A percentile compares a stretch with the other conserved stretches of the same genome.
These are phyloP conservation scores for Clarias batrachus DNA, from an alignment of 2,113 vertebrate genomes.

Conservation along the genomic window DNA sequence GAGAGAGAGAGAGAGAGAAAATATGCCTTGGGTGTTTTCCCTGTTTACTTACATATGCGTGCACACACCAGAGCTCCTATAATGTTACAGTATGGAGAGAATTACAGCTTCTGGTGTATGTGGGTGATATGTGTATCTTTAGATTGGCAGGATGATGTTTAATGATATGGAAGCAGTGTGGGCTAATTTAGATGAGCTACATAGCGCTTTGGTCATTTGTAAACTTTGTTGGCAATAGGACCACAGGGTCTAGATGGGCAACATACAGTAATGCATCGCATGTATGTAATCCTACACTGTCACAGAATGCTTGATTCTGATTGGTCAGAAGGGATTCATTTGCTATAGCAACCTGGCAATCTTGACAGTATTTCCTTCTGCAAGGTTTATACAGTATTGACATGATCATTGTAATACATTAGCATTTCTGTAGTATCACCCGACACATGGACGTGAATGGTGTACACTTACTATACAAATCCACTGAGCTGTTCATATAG, in stretches of 20 bases:
- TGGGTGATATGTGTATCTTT: background rate
- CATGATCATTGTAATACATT: background rate
- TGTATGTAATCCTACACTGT: constrained; percentile 3
- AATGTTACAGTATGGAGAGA: constrained; percentile 3
- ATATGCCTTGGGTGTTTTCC: constrained; percentile 49
- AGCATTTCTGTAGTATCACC: background rate
- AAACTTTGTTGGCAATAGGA: background rate
- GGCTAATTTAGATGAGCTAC: background rate
- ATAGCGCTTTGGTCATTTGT: background rate
- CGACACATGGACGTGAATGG: background rate
- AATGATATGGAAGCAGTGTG: background rate
- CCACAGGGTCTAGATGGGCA: background rate
- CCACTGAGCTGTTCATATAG: background rate
- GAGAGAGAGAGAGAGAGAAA: constrained; percentile 33
- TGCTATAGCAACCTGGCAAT: background rate
- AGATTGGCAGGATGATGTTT: background rate
- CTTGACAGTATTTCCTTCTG: background rate
- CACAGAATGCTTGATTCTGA: background rate
- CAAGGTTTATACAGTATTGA: background rate
- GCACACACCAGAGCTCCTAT: constrained; percentile 3
- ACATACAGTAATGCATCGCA: background rate
- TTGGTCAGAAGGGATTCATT: background rate
- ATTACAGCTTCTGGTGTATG: background rate
- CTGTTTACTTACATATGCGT: constrained; percentile 51
- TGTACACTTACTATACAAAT: background rate